phyloP scores from a whole-genome alignment of 2,888 invertebrate genomes.

The Encarsia formosa region DNA sequence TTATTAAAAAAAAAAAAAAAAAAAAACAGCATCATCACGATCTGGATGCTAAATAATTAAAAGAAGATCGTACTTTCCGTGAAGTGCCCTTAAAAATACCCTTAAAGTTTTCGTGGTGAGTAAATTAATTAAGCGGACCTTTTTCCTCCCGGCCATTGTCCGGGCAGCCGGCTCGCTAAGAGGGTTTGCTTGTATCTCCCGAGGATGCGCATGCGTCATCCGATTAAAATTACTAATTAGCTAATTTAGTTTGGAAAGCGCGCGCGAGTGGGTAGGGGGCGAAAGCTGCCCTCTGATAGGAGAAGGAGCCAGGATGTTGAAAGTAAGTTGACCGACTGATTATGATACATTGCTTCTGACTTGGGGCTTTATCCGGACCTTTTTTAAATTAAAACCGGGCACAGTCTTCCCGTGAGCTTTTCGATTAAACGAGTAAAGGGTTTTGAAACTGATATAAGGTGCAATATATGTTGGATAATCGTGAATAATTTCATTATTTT shows the following conservation, averaged over 20 bases:
- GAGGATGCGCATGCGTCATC: slow-evolving; percentile 53
- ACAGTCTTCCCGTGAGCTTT: no score
- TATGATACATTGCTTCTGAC: slow-evolving; percentile 45
- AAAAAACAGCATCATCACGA: no score
- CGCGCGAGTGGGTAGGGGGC: slow-evolving; percentile 8
- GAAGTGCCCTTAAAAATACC: no score
- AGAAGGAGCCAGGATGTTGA: slow-evolving; percentile 6
- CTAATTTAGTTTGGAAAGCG: slow-evolving; percentile 50
- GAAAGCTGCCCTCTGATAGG: slow-evolving; percentile 19
- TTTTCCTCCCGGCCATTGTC: slow-evolving; percentile 29
- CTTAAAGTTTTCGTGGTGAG: background rate
- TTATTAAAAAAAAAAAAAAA: no score
- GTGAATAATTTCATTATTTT: no score
- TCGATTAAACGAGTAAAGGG: no score
- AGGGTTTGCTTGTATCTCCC: slow-evolving; percentile 52
- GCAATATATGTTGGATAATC: no score
- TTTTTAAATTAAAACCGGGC: no score
- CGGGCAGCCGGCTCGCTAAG: no score
- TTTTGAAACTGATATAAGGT: no score
- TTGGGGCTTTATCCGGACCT: slow-evolving; percentile 15
- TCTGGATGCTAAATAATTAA: no score
- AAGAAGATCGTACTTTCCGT: no score
- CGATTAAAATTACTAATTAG: slow-evolving; percentile 53
- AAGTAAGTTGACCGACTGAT: slow-evolving; percentile 50
- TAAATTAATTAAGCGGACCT: slow-evolving; percentile 29